Evolutionary conservation across 2,888 invertebrate genomes (phyloP), one percentile per base, ranked within the genome.

Genomic region (Acanthopleura granulata): DNA sequence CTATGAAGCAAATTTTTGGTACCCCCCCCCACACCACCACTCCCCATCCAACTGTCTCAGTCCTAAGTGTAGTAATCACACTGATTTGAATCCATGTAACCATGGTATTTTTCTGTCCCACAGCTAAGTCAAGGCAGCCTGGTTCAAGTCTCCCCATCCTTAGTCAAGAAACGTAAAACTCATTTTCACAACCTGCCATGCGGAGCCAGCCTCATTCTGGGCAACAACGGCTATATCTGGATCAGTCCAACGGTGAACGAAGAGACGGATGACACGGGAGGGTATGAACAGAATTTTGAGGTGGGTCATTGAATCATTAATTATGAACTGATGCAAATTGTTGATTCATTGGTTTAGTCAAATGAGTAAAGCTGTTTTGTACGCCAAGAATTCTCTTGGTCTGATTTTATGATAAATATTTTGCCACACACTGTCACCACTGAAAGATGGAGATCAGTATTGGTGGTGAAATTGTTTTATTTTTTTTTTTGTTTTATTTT

Each of bases 221-320:
- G 99, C 12, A 97, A 97, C 89, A 98, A 99, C 90, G 99, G 99
- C 0, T 97, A 94, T 86, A 94, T 99, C 79, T 99, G 98, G 97
- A 94, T 99, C 76, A 94, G 94, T 76, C 95, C 96, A 0, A 91
- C 90, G 22, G 91, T 92, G 11, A 92, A 92, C 69, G 93, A 93
- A 73, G 93, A 93, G 49, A 82, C 86, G 0, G 88, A 87, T 61
- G 83, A 87, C 70, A 88, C 89, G 3, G 91, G 91, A 25, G 95
- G 95, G 25, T 96, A 95, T 87, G 93, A 94, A 0, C 94, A 95
- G 86, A 94, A 95, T 91, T 91, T 95, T 72, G 93, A 93, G 83
- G 93, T 91, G 75, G 75, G 25, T 25, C 22, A 66, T n/a, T 22
- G 3, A 12, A 57, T 57, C 3, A 12, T 57, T 22, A 6, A 12